Conservation (phyloP, 1,140 invertebrate genomes). For the Conus betulinus region DNA sequence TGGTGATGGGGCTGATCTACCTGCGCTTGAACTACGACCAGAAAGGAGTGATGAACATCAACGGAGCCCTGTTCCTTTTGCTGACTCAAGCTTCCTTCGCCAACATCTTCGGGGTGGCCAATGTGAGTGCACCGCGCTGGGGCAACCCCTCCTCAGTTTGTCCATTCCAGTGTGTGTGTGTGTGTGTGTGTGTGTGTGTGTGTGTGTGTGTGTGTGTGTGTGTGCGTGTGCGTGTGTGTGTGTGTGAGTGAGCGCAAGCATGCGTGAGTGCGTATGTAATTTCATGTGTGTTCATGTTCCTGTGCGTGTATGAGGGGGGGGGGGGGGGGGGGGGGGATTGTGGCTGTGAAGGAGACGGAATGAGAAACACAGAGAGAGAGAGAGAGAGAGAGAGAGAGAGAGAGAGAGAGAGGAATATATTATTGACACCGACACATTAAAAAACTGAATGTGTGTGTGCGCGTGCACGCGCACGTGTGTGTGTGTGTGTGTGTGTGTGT, state of each 20-base stretch:
- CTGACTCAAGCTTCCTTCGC: constrained; percentile 86
- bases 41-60: constrained; percentile 96
- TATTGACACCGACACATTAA: too few species aligned
- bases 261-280: too few species aligned
- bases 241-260: too few species aligned
- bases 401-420: too few species aligned
- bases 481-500: neutral
- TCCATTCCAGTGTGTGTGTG: neutral
- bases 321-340: too few species aligned
- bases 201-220: too few species aligned
- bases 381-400: too few species aligned
- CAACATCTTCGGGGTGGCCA: constrained; percentile 72
- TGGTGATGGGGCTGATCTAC: constrained; percentile 92
- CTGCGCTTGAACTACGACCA: constrained; percentile 86
- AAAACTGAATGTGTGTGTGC: neutral
- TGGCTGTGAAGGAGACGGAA: too few species aligned
- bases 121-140: constrained; percentile 50
- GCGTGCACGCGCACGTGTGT: neutral
- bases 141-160: too few species aligned
- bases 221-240: too few species aligned
- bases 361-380: too few species aligned
- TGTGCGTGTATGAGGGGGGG: neutral
- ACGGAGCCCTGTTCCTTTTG: constrained; percentile 93
- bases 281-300: neutral
- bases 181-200: too few species aligned